Conservation (phyloP, 2,797 vertebrate genomes). For the Onychomys torridus region DNA sequence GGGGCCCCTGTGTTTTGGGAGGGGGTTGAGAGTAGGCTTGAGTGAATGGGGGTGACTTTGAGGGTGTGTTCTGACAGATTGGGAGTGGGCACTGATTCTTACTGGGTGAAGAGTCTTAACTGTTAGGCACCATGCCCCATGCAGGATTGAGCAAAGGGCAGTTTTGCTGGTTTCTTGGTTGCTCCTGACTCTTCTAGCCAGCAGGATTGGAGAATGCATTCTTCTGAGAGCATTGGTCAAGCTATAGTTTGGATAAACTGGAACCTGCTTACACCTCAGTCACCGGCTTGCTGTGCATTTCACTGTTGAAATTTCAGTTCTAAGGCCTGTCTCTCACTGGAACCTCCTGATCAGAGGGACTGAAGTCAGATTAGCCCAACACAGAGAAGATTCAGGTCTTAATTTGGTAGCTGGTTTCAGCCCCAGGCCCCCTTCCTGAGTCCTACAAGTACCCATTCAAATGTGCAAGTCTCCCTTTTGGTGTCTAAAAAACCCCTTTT, state of each 20-base stretch:
- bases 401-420: slow-evolving; percentile 41
- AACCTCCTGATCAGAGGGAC: neutral
- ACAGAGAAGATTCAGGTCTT: slow-evolving; percentile 41
- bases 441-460: neutral
- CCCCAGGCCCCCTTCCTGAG: neutral
- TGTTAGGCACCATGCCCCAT: neutral
- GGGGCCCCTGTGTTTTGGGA: neutral
- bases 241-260: neutral
- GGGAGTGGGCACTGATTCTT: neutral
- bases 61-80: neutral
- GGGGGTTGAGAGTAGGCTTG: neutral
- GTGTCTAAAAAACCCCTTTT: slow-evolving; percentile 42
- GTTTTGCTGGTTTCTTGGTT: neutral
- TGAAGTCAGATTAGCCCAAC: slow-evolving; percentile 27
- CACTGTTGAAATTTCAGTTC: neutral
- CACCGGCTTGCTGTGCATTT: neutral
- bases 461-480: slow-evolving; percentile 38
- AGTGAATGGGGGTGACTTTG: neutral
- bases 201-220: neutral
- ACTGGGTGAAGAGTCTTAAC: neutral
- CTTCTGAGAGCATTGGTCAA: neutral
- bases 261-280: neutral
- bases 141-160: neutral
- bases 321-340: neutral
- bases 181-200: neutral